Evolutionary conservation across 2,888 invertebrate species (phyloP), one percentile per base, ranked within the genome.

Genomic region (Cheilosia soror): DNA sequence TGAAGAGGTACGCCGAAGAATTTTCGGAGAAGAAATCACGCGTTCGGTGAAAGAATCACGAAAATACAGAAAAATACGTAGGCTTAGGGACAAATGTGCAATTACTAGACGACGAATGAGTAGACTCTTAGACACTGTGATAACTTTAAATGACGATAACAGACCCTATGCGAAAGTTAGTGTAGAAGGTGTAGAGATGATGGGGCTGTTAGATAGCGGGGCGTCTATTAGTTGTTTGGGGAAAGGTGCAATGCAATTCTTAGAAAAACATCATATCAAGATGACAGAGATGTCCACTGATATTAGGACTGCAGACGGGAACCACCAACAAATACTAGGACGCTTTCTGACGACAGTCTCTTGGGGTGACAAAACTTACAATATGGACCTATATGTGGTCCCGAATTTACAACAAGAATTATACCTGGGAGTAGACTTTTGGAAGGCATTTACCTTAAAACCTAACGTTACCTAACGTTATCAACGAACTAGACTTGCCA

Each of bases 111-210:
- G 47, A 40, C 9, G 51, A 6, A n/a, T 15, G 40, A 20, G n/a
- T 63, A 27, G 53, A 53, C 20, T 33, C 40, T 13, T 42, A 4
- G 20, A 20, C 0, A 20, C 66, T 7, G 5, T 51, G 0, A 9
- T 66, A 53, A 37, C 20, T 5, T 37, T 6, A 1, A 40, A 5
- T 37, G 37, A 66, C 66, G 66, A 66, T 2, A 51, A 51, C 37
- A 27, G 40, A 11, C 66, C 66, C 25, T 66, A 66, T 9, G 51
- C 66, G 2, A 66, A 49, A 49, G 63, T 49, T 5, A 42, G 13
- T 13, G 13, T 27, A n/a, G 25, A 15, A 20, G 62, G 62, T 2
- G 63, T 49, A 29, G 27, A 53, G 11, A 51, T 47, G 2, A 3
- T 29, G n/a, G 47, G 63, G 9, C 49, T 63, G 11, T 33, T 47